Conservation (phyloP, 2,113 vertebrate genomes). For the Lagopus leucura region DNA sequence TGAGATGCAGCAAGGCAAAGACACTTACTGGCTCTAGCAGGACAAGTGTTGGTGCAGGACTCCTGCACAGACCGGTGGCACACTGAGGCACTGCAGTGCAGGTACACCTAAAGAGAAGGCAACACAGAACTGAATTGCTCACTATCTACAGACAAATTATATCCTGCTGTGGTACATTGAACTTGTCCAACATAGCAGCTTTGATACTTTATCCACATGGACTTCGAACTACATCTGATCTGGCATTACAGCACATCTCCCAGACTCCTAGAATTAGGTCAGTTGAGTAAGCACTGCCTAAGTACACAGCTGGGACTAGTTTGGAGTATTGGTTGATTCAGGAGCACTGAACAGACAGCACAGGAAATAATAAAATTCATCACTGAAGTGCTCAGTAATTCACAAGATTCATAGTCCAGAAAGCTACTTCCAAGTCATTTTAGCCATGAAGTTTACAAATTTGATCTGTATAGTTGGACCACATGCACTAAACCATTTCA, state of each 20-base stretch:
- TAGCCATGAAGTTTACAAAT: not conserved
- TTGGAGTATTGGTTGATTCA: not conserved
- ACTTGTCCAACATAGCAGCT: not conserved
- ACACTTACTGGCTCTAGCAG: constrained; percentile 36
- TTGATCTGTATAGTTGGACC: not conserved
- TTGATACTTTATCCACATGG: fast-evolving
- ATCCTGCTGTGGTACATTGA: fast-evolving
- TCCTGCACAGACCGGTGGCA: constrained; percentile 19
- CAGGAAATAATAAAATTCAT: not conserved
- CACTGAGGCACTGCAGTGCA: constrained; percentile 68
- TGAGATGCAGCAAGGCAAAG: not conserved
- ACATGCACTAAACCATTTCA: not conserved
- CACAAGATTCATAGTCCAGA: not conserved
- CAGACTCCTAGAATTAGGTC: not conserved
- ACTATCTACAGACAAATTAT: not conserved
- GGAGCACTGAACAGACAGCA: not conserved
- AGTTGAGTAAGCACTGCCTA: not conserved
- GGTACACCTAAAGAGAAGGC: constrained; percentile 33
- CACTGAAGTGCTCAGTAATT: not conserved
- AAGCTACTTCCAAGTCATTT: not conserved
- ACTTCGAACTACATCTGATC: not conserved
- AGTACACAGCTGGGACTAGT: not conserved
- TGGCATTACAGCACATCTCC: not conserved
- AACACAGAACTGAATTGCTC: not conserved
- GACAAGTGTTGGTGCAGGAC: constrained; percentile 30